Evolutionary conservation across 2,113 vertebrate genomes (phyloP).

Genomic region (Paraplagusia blochii): DNA sequence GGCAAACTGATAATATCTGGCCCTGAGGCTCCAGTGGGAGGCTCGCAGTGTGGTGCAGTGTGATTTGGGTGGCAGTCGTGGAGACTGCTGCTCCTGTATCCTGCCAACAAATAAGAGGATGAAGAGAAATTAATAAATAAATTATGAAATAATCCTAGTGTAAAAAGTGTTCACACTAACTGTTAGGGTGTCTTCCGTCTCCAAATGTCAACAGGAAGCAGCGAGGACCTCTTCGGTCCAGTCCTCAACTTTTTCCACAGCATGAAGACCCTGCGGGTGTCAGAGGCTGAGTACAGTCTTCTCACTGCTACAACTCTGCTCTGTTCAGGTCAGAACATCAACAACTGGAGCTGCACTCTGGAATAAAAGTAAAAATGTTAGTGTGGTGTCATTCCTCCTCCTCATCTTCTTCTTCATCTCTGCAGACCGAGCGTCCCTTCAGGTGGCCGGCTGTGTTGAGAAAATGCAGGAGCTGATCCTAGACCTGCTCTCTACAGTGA

Average conservation of each 20-base stretch:
- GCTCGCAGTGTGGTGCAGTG: no score
- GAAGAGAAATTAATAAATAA: neutral
- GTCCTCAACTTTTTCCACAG: conserved; percentile 91
- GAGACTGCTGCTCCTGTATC: no score
- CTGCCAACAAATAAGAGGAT: no score
- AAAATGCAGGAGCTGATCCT: conserved; percentile 88
- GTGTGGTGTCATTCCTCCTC: neutral
- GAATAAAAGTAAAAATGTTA: no score
- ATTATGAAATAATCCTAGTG: neutral
- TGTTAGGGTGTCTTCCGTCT: neutral
- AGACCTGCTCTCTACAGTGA: conserved; percentile 85
- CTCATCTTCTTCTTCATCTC: neutral
- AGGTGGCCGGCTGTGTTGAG: conserved; percentile 82
- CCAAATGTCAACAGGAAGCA: conserved; percentile 70
- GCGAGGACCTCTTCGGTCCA: conserved; percentile 83
- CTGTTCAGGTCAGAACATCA: conserved; percentile 83
- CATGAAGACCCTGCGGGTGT: conserved; percentile 84
- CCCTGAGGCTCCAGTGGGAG: no score
- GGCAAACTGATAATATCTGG: no score
- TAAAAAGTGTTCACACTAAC: neutral
- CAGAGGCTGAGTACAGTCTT: conserved; percentile 86
- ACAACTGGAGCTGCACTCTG: neutral
- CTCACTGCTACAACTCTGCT: conserved; percentile 87
- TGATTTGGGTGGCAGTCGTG: no score
- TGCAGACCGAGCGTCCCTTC: conserved; percentile 82